Percentiles rank a stretch among this genome's conserved stretches.
Evolutionary conservation across 2,888 invertebrate genomes (phyloP).

Genomic region (Acronicta alni): DNA sequence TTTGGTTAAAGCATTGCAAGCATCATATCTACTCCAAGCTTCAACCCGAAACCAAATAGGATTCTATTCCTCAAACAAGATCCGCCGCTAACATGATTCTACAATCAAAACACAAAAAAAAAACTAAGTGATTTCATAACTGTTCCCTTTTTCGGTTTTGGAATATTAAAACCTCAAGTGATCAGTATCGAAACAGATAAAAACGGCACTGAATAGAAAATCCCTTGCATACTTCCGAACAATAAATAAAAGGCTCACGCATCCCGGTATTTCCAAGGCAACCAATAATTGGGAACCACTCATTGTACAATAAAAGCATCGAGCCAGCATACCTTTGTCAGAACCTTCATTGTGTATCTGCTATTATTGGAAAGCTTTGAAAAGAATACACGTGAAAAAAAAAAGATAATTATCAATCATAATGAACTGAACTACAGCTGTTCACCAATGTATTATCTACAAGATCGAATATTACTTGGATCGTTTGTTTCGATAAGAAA

Average conservation of each 20-base stretch:
- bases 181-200: slow-evolving; percentile 3
- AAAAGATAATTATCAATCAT: slow-evolving; percentile 45
- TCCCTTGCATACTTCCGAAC: slow-evolving; percentile 35
- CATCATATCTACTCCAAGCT: no score
- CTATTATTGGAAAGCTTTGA: slow-evolving; percentile 41
- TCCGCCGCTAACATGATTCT: no score
- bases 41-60: no score
- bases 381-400: slow-evolving; percentile 43
- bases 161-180: neutral
- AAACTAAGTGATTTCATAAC: no score
- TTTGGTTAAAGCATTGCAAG: no score
- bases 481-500: no score
- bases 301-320: slow-evolving; percentile 49
- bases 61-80: no score
- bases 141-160: no score
- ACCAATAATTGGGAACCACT: slow-evolving; percentile 58
- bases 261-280: slow-evolving; percentile 39
- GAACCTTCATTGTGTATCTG: slow-evolving; percentile 43
- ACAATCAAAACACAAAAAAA: no score
- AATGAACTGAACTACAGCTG: slow-evolving; percentile 17
- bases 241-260: slow-evolving; percentile 41
- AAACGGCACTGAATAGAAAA: slow-evolving; percentile 27
- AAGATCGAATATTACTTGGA: no score
- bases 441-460: slow-evolving; percentile 10
- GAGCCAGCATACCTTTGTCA: slow-evolving; percentile 40